phyloP scores from a whole-genome alignment of 2,888 invertebrate species.

The Zaprionus obscuricornis region DNA sequence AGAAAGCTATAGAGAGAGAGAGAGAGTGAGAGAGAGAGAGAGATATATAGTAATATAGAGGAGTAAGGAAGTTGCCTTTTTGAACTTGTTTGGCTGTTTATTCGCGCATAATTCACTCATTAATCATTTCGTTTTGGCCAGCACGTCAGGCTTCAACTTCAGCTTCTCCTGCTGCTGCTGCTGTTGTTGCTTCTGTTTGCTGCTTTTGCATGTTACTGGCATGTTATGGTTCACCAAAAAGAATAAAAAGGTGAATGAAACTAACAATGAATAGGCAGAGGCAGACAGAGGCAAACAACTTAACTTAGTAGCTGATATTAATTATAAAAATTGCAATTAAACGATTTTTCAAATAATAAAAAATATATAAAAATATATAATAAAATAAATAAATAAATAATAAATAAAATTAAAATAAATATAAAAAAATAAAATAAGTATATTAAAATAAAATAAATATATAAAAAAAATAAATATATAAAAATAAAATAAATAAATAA shows the following conservation, averaged over 20 bases:
- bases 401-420: not conserved
- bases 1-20: not conserved
- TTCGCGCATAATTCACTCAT: constrained; percentile 80
- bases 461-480: no score
- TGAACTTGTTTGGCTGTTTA: constrained; percentile 74
- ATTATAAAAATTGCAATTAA: no score
- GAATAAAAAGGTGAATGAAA: constrained; percentile 51
- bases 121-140: constrained; percentile 77
- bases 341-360: not conserved
- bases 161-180: constrained; percentile 48
- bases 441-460: no score
- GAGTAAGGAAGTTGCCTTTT: constrained; percentile 43
- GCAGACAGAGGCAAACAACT: no score
- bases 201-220: not conserved
- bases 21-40: not conserved
- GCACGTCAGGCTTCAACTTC: constrained; percentile 57
- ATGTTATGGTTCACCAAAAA: constrained; percentile 7
- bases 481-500: no score
- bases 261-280: constrained; percentile 20
- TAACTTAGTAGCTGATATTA: no score
- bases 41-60: not conserved
- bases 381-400: not conserved
- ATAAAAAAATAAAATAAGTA: no score
- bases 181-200: constrained; percentile 26
- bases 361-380: not conserved